These are phyloP conservation scores for Hippasteria phrygiana DNA, from an alignment of 53 echinoderm and acorn worm genomes.

Conservation along the genomic window DNA sequence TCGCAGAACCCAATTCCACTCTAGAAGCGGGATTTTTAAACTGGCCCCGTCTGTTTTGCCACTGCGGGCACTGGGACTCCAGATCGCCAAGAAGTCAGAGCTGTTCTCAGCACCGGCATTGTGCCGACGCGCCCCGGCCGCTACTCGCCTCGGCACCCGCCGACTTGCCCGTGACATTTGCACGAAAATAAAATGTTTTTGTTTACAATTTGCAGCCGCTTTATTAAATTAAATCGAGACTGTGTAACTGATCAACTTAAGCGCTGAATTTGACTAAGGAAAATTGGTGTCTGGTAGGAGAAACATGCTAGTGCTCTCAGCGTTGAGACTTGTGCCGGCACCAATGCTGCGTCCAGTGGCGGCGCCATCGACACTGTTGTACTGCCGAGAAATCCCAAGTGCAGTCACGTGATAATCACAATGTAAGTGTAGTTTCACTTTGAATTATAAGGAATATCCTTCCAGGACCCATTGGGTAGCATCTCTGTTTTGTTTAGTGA, in stretches of 20 bases:
- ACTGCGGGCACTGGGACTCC: constrained; percentile 46
- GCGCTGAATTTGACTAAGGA: constrained; percentile 20
- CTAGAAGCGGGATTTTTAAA: constrained; percentile 55
- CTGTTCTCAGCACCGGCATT: constrained; percentile 38
- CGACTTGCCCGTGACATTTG: not conserved
- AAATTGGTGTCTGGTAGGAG: constrained; percentile 9
- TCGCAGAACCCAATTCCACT: constrained; percentile 52
- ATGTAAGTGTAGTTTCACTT: constrained; percentile 48
- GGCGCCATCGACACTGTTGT: constrained; percentile 35
- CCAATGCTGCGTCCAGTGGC: constrained; percentile 18
- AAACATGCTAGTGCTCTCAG: not conserved
- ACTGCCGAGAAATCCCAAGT: constrained; percentile 28
- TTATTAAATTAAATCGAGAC: constrained; percentile 44
- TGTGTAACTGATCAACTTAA: constrained; percentile 24
- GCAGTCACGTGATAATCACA: constrained; percentile 52
- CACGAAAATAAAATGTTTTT: constrained; percentile 48
- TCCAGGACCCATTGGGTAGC: not conserved
- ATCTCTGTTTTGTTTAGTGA: not conserved
- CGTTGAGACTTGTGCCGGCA: not conserved
- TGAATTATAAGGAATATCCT: constrained; percentile 46
- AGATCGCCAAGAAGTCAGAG: constrained; percentile 33
- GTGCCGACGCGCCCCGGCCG: constrained; percentile 27
- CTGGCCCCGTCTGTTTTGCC: constrained; percentile 36
- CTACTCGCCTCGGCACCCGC: constrained; percentile 38
- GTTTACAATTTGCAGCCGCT: constrained; percentile 9